Conservation (phyloP, 2,888 invertebrate species). For the Cerastoderma edule region DNA sequence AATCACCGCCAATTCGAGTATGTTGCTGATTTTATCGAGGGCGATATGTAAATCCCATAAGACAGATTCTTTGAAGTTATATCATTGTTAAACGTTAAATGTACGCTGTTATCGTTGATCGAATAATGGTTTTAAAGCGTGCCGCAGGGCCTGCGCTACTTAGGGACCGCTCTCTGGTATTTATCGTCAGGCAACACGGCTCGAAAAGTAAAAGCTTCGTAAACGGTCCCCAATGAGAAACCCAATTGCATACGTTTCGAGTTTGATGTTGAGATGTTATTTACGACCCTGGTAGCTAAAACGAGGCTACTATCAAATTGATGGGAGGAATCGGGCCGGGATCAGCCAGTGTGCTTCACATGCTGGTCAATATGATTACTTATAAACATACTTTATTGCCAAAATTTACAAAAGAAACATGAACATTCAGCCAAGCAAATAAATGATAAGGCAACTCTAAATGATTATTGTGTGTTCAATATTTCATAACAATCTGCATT, state of each 20-base stretch:
- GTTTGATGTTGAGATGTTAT: constrained; percentile 13
- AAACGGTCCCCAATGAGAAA: constrained; percentile 10
- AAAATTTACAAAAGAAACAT: no score
- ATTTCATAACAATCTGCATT: no score
- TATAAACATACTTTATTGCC: no score
- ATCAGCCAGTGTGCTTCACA: no score
- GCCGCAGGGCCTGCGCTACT: constrained; percentile 34
- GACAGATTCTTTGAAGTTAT: constrained; percentile 54
- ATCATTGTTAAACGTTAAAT: constrained; percentile 51
- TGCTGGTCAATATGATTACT: no score
- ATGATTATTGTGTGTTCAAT: no score
- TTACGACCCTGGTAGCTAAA: no score
- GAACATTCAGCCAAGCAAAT: no score
- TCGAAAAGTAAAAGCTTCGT: constrained; percentile 20
- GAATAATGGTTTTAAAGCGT: constrained; percentile 52
- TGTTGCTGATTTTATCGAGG: constrained; percentile 57
- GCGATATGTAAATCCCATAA: constrained; percentile 61
- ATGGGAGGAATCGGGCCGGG: no score
- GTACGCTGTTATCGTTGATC: constrained; percentile 44
- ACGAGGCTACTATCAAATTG: no score
- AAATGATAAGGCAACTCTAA: no score
- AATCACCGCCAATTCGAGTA: constrained; percentile 45
- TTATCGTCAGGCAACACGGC: constrained; percentile 9
- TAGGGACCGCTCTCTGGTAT: constrained; percentile 20
- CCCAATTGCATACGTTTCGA: constrained; percentile 22